Conservation (phyloP, 2,888 invertebrate species). For the Blastobasis lacticolella region DNA sequence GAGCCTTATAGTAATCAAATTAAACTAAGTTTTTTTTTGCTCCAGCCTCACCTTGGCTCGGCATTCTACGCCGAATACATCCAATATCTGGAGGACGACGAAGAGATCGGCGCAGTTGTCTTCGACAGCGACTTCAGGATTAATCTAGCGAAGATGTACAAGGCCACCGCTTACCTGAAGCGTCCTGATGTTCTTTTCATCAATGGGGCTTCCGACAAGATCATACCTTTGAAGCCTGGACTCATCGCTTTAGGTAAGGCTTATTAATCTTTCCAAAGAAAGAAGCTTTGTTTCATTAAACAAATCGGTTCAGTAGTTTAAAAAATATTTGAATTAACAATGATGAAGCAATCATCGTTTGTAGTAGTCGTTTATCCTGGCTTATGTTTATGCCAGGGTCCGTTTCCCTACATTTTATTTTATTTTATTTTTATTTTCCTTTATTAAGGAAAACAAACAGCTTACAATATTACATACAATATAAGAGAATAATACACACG, state of each 20-base stretch:
- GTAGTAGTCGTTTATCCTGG: too few relatives aligned
- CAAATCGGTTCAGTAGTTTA: too few relatives aligned
- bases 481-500: too few relatives aligned
- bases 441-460: too few relatives aligned
- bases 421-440: too few relatives aligned
- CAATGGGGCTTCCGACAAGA: conserved; percentile 61
- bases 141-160: conserved; percentile 66
- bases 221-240: conserved; percentile 42
- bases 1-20: too few relatives aligned
- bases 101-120: conserved; percentile 72
- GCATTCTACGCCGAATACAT: conserved; percentile 35
- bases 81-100: conserved; percentile 46
- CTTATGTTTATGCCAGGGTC: too few relatives aligned
- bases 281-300: too few relatives aligned
- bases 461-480: too few relatives aligned
- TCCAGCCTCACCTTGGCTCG: conserved; percentile 40
- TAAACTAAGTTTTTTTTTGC: background rate
- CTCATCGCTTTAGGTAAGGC: conserved; percentile 44
- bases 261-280: background rate
- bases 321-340: too few relatives aligned
- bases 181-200: conserved; percentile 68
- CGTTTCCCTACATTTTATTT: too few relatives aligned
- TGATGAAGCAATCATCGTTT: too few relatives aligned
- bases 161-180: conserved; percentile 57
- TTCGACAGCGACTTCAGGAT: conserved; percentile 67